Conservation (phyloP, 2,888 invertebrate genomes). For the Tachina fera region DNA sequence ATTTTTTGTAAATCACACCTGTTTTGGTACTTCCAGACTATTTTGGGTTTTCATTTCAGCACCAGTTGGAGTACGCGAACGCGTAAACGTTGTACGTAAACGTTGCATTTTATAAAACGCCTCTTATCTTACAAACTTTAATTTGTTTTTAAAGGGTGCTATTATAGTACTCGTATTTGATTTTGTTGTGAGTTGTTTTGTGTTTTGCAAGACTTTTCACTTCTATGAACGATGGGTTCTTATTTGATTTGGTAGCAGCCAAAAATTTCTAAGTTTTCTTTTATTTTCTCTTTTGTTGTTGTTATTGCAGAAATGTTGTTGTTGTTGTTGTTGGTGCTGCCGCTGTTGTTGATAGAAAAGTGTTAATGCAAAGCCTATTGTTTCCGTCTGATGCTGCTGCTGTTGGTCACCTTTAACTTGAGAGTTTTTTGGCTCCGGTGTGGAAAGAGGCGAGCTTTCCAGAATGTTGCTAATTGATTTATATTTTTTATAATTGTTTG, state of each 20-base stretch:
- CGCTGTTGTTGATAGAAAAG: background rate
- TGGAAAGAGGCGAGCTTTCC: constrained; percentile 9
- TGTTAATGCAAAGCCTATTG: background rate
- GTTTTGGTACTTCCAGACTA: constrained; percentile 95
- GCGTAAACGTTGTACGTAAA: constrained; percentile 93
- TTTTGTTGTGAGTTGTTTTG: background rate
- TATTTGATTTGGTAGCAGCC: background rate
- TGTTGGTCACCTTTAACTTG: constrained; percentile 21
- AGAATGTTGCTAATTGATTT: constrained; percentile 32
- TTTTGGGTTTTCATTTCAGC: constrained; percentile 96
- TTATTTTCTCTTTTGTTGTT: constrained; percentile 33
- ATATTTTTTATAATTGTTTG: constrained; percentile 10
- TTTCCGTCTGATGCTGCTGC: constrained; percentile 20
- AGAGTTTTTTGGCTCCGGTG: background rate
- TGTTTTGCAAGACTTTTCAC: background rate
- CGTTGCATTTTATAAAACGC: constrained; percentile 79
- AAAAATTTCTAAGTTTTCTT: background rate
- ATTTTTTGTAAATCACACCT: constrained; percentile 83
- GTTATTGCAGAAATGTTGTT: constrained; percentile 8
- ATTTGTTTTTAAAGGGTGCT: background rate
- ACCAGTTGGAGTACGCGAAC: constrained; percentile 93
- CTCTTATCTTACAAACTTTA: background rate
- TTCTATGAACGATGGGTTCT: constrained; percentile 8
- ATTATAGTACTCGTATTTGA: too few species aligned
- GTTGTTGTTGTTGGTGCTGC: constrained; percentile 2